Percentiles rank a stretch among this genome's conserved stretches.
Conservation (phyloP, 2,797 vertebrate genomes). For the Acanthopagrus latus region DNA sequence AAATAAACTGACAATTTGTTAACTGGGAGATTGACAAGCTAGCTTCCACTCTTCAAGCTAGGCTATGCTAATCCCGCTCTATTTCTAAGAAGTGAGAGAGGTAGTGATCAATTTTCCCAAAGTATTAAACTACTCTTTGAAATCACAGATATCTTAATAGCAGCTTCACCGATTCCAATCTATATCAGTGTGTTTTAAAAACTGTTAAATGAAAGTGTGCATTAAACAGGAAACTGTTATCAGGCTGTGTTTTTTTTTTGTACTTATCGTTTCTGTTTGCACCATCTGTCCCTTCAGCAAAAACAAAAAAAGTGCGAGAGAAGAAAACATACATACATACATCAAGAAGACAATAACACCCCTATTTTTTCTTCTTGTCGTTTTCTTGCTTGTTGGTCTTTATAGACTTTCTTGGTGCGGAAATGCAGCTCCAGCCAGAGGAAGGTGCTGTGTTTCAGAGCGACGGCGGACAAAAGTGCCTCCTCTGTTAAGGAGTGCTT, state of each 20-base stretch:
- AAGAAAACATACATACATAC: background rate
- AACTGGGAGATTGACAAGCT: background rate
- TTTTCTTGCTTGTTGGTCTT: constrained; percentile 14
- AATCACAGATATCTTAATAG: background rate
- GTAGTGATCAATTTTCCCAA: background rate
- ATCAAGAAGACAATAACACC: background rate
- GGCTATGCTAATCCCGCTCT: background rate
- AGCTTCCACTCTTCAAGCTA: background rate
- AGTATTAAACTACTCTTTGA: background rate
- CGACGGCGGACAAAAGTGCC: constrained; percentile 82
- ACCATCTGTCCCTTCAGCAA: constrained; percentile 16
- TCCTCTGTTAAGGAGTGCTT: constrained; percentile 88
- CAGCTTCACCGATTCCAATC: background rate
- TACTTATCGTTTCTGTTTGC: constrained; percentile 1
- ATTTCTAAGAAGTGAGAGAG: background rate
- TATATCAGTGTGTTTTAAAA: background rate
- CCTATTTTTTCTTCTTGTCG: background rate
- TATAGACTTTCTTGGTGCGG: constrained; percentile 91
- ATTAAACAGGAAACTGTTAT: constrained; percentile 6
- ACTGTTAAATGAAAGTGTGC: too few species aligned
- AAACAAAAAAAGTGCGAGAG: background rate
- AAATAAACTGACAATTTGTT: background rate
- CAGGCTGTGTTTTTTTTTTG: background rate
- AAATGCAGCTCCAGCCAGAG: constrained; percentile 89
- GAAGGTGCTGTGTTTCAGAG: constrained; percentile 89